phyloP scores from a whole-genome alignment of 2,113 vertebrate genomes.

The Laterallus jamaicensis region DNA sequence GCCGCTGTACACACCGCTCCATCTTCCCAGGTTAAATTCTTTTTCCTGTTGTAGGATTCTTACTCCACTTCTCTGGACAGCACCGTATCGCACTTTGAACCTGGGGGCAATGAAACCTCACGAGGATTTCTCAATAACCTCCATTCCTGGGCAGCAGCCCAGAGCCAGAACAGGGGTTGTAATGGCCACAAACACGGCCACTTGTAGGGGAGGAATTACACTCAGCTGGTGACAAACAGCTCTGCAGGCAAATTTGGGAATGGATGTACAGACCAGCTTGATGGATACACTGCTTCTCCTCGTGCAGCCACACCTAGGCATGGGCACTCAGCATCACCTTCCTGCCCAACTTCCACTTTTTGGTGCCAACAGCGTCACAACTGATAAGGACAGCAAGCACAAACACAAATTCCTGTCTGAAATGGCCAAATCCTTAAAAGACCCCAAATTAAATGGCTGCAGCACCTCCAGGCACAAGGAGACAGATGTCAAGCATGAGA shows the following conservation, averaged over 20 bases:
- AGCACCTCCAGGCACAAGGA: neutral
- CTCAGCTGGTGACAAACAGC: neutral
- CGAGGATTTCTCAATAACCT: rapidly evolving
- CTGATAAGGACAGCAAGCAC: neutral
- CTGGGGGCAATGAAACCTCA: neutral
- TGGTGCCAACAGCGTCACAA: neutral
- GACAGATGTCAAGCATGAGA: neutral
- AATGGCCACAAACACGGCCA: neutral
- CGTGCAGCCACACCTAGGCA: neutral
- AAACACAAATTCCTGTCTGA: neutral
- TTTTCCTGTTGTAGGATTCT: neutral
- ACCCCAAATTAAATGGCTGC: neutral
- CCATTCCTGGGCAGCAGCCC: neutral
- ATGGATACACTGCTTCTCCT: neutral
- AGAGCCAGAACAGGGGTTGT: neutral
- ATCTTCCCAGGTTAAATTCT: neutral
- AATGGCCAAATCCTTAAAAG: neutral
- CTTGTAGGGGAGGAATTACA: neutral
- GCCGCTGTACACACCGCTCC: rapidly evolving
- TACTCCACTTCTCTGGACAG: neutral
- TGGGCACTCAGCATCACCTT: neutral
- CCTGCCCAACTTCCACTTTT: rapidly evolving
- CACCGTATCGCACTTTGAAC: neutral
- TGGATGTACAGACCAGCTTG: rapidly evolving
- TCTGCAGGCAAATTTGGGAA: neutral